phyloP scores from a whole-genome alignment of 2,113 vertebrate genomes.

The Campylorhamphus procurvoides region DNA sequence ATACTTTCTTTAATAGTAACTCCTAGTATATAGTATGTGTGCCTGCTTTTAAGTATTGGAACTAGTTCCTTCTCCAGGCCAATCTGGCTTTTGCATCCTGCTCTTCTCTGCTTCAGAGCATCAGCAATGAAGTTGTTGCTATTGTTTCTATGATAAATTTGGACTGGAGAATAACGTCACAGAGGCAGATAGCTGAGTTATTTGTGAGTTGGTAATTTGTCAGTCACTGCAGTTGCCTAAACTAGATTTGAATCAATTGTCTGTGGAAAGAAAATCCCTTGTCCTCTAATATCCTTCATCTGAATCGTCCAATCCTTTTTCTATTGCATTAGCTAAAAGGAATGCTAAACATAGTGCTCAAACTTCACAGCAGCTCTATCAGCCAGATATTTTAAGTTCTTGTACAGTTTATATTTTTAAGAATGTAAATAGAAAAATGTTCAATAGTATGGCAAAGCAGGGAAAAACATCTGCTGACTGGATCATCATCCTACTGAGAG shows the following conservation, averaged over 20 bases:
- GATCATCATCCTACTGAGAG: background rate
- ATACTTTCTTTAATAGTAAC: background rate
- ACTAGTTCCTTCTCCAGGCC: background rate
- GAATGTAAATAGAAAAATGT: background rate
- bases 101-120: background rate
- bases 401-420: background rate
- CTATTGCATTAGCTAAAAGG: background rate
- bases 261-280: background rate
- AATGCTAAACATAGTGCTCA: background rate
- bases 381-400: background rate
- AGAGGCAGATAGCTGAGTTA: background rate
- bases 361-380: background rate
- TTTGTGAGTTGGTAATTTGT: background rate
- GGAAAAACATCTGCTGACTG: background rate
- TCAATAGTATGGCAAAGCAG: background rate
- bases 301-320: background rate
- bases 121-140: background rate
- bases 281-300: background rate
- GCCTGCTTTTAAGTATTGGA: background rate
- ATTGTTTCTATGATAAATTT: background rate
- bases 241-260: background rate
- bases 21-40: background rate
- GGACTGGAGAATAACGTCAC: background rate
- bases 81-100: background rate
- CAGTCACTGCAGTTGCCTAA: background rate